Evolutionary conservation across 2,113 vertebrate genomes (phyloP).

Genomic region (Mionectes macconnelli): DNA sequence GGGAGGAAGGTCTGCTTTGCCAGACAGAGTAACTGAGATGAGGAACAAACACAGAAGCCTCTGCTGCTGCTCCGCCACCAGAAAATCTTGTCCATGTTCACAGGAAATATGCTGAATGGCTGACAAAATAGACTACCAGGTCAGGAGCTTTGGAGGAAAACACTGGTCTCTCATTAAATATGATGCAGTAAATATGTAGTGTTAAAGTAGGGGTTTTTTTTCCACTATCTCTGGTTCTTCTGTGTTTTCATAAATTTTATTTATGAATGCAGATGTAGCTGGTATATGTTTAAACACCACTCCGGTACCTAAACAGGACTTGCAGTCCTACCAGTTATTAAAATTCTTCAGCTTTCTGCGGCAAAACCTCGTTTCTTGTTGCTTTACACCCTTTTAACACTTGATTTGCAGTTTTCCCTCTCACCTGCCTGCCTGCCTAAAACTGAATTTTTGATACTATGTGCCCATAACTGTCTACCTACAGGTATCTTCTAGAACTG

Average conservation of each 20-base stretch:
- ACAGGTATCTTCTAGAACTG: not conserved
- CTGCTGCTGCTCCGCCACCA: not conserved
- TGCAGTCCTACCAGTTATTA: not conserved
- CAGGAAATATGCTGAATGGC: not conserved
- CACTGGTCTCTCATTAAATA: not conserved
- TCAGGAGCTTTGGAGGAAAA: not conserved
- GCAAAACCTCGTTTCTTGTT: not conserved
- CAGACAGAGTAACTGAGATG: not conserved
- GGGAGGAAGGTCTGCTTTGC: not conserved
- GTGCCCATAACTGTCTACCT: not conserved
- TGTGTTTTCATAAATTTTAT: not conserved
- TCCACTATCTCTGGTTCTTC: not conserved
- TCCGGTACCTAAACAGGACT: not conserved
- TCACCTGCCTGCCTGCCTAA: not conserved
- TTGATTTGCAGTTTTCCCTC: not conserved
- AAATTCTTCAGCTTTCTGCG: not conserved
- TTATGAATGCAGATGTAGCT: not conserved
- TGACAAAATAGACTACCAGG: not conserved
- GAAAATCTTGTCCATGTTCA: not conserved
- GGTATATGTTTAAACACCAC: not conserved
- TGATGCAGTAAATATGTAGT: fast-evolving
- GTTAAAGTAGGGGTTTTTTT: not conserved
- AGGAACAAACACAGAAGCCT: not conserved
- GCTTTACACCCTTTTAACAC: not conserved
- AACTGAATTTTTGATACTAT: not conserved